phyloP scores from a whole-genome alignment of 2,888 invertebrate species.

The Pharmacophagus antenor region DNA sequence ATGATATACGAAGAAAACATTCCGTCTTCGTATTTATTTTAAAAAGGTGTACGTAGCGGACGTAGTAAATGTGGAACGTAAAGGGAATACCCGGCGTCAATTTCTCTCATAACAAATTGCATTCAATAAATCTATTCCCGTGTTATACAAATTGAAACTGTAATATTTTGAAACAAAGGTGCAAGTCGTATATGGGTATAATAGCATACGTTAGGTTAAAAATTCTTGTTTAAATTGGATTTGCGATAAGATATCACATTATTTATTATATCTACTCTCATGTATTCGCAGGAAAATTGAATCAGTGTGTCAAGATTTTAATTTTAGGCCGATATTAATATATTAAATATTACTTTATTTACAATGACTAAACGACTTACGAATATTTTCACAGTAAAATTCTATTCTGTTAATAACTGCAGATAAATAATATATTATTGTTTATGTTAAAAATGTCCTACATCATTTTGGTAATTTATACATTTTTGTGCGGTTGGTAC shows the following conservation, averaged over 20 bases:
- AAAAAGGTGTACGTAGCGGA: constrained; percentile 28
- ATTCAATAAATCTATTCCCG: constrained; percentile 48
- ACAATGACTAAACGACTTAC: neutral
- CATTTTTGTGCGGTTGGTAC: too few species aligned
- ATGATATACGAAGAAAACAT: constrained; percentile 4
- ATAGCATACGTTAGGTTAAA: constrained; percentile 18
- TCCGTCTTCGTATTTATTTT: constrained; percentile 5
- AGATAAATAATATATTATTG: too few species aligned
- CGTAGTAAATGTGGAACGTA: constrained; percentile 53
- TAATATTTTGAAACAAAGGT: constrained; percentile 37
- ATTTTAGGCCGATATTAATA: neutral
- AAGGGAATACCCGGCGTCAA: constrained; percentile 64
- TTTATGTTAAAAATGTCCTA: too few species aligned
- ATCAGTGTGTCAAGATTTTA: neutral
- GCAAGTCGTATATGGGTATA: constrained; percentile 34
- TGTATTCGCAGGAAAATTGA: neutral
- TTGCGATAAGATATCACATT: constrained; percentile 15
- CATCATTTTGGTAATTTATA: too few species aligned
- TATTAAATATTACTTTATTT: neutral
- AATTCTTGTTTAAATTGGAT: constrained; percentile 24
- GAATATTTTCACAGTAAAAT: too few species aligned
- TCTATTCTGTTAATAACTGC: too few species aligned
- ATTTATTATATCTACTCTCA: constrained; percentile 11
- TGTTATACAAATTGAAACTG: constrained; percentile 41
- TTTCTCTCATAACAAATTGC: constrained; percentile 56